Percentiles rank a stretch among this genome's conserved stretches.
Evolutionary conservation across 2,797 vertebrate genomes (phyloP).

Genomic region (Loriculus beryllinus): DNA sequence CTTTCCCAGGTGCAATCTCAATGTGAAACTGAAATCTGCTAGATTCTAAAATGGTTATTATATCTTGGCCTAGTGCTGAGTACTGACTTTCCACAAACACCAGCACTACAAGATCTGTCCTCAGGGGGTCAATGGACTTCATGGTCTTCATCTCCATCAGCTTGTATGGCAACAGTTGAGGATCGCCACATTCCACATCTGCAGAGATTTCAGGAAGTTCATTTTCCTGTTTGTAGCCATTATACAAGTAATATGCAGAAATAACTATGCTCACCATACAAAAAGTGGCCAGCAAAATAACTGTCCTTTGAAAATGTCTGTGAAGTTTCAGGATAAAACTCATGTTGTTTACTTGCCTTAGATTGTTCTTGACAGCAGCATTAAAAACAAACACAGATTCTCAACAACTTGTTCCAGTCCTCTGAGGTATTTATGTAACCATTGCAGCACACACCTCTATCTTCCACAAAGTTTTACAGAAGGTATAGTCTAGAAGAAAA

Average conservation of each 20-base stretch:
- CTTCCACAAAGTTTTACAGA: conserved; percentile 58
- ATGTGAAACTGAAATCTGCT: conserved; percentile 90
- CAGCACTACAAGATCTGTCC: conserved; percentile 87
- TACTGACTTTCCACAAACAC: conserved; percentile 98
- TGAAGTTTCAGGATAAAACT: conserved; percentile 86
- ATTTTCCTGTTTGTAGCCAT: conserved; percentile 88
- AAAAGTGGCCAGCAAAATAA: conserved; percentile 91
- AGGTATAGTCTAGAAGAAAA: conserved; percentile 68
- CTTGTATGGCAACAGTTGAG: conserved; percentile 81
- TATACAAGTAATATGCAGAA: conserved; percentile 94
- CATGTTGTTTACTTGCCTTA: conserved; percentile 82
- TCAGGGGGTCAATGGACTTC: conserved; percentile 80
- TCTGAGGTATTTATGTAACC: conserved; percentile 90
- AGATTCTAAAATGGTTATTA: conserved; percentile 90
- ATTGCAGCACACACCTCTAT: conserved; percentile 83
- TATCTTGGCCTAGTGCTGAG: conserved; percentile 93
- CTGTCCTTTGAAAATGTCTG: conserved; percentile 89
- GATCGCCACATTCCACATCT: conserved; percentile 86
- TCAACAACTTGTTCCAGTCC: conserved; percentile 65
- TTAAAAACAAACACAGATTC: conserved; percentile 54
- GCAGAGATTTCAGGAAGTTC: conserved; percentile 84
- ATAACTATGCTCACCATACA: conserved; percentile 92
- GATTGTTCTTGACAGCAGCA: conserved; percentile 58
- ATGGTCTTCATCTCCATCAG: conserved; percentile 77
- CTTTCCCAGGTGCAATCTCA: conserved; percentile 94